Conservation (phyloP, 2,113 vertebrate species). For the Odobenus rosmarus region DNA sequence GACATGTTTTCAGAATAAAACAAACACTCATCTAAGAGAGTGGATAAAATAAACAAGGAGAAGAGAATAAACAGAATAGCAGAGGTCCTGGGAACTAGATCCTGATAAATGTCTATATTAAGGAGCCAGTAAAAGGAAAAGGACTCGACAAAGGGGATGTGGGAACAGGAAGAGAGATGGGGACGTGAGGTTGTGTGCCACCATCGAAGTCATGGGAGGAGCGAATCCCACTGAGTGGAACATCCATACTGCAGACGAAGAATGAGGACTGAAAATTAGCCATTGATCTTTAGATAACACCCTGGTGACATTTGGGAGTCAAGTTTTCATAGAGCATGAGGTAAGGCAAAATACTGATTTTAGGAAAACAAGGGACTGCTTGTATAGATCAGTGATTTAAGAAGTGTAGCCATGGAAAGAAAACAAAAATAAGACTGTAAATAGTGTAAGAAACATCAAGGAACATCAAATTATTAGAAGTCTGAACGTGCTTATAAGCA, state of each 20-base stretch:
- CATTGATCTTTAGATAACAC: not conserved
- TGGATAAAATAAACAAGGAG: not conserved
- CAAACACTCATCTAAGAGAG: not conserved
- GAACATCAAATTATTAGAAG: not conserved
- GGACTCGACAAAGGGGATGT: not conserved
- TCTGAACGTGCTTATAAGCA: fast-evolving
- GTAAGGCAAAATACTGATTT: not conserved
- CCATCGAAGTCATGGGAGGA: not conserved
- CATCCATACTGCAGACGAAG: not conserved
- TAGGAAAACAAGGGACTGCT: not conserved
- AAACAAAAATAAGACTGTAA: not conserved
- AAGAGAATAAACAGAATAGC: not conserved
- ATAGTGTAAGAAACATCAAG: not conserved
- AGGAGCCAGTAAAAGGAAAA: not conserved
- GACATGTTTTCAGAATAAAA: not conserved
- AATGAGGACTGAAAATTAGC: not conserved
- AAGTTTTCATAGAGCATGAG: not conserved
- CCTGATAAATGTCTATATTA: not conserved
- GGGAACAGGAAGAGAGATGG: not conserved
- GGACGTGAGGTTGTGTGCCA: not conserved
- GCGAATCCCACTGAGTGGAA: not conserved
- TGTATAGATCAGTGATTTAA: not conserved
- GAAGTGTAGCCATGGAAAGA: not conserved
- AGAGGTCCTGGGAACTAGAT: not conserved
- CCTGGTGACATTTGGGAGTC: not conserved